Evolutionary conservation across 2,113 vertebrate genomes (phyloP).

Genomic region (Amia ocellicauda): DNA sequence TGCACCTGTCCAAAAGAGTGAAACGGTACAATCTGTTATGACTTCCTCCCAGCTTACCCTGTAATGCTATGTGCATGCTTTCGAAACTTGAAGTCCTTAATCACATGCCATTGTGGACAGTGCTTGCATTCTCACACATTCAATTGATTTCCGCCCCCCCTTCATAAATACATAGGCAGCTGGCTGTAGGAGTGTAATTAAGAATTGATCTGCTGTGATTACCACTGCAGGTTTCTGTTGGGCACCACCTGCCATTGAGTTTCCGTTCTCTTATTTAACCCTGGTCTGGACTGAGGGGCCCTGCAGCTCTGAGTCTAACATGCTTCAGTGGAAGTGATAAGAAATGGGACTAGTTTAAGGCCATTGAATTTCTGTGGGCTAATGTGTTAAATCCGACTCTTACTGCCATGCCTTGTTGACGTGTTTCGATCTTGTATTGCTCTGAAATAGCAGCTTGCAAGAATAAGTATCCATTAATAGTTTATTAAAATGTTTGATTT

Average conservation of each 20-base stretch:
- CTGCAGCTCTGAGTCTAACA: not conserved
- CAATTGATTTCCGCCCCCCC: not conserved
- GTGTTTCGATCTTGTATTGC: not conserved
- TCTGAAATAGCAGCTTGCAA: not conserved
- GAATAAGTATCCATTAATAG: not conserved
- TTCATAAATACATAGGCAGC: conserved; percentile 1
- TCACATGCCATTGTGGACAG: not conserved
- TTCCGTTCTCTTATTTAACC: not conserved
- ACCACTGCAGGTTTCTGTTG: not conserved
- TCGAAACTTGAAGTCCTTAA: not conserved
- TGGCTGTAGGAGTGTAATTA: not conserved
- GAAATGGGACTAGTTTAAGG: not conserved
- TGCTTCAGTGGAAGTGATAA: not conserved
- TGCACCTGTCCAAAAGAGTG: not conserved
- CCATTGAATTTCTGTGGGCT: not conserved
- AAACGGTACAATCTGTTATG: not conserved
- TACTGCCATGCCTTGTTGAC: not conserved
- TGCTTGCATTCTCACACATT: not conserved
- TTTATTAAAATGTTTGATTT: not conserved
- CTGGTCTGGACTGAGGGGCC: not conserved
- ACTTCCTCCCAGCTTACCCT: not conserved
- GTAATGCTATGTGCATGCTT: not conserved
- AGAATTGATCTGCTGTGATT: not conserved
- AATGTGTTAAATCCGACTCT: not conserved
- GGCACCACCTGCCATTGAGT: not conserved